A percentile compares a stretch with the other conserved stretches of the same genome.
phyloP scores from a whole-genome alignment of 2,113 vertebrate species.

The Melanocharis versteri region DNA sequence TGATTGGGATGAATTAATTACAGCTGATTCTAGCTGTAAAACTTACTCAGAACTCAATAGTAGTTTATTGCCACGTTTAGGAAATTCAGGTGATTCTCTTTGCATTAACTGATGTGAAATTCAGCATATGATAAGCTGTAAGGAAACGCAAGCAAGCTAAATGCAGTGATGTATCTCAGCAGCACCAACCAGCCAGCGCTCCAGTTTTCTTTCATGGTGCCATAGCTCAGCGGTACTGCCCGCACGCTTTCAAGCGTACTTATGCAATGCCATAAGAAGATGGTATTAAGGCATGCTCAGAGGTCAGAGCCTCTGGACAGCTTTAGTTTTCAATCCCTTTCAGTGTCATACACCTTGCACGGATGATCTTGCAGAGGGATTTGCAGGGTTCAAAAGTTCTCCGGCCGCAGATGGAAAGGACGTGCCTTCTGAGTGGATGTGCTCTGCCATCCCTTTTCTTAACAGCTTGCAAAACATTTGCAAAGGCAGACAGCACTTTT shows the following conservation, averaged over 20 bases:
- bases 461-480: slow-evolving; percentile 7
- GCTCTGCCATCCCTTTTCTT: not conserved
- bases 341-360: not conserved
- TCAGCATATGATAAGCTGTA: not conserved
- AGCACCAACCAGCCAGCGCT: not conserved
- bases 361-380: slow-evolving; percentile 36
- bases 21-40: not conserved
- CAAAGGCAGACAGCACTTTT: not conserved
- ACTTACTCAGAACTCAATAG: not conserved
- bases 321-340: slow-evolving; percentile 55
- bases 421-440: not conserved
- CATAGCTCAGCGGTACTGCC: not conserved
- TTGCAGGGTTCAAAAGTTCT: slow-evolving; percentile 29
- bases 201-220: not conserved
- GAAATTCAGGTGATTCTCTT: not conserved
- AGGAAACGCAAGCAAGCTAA: not conserved
- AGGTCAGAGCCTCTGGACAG: slow-evolving; percentile 27
- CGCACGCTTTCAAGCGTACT: not conserved
- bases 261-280: slow-evolving; percentile 36
- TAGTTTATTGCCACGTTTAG: not conserved
- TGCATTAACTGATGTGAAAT: not conserved
- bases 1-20: not conserved
- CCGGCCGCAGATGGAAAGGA: not conserved
- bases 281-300: slow-evolving; percentile 35
- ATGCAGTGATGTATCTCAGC: not conserved